phyloP scores from a whole-genome alignment of 1,140 invertebrate species.

The Neotoxoptera formosana region DNA sequence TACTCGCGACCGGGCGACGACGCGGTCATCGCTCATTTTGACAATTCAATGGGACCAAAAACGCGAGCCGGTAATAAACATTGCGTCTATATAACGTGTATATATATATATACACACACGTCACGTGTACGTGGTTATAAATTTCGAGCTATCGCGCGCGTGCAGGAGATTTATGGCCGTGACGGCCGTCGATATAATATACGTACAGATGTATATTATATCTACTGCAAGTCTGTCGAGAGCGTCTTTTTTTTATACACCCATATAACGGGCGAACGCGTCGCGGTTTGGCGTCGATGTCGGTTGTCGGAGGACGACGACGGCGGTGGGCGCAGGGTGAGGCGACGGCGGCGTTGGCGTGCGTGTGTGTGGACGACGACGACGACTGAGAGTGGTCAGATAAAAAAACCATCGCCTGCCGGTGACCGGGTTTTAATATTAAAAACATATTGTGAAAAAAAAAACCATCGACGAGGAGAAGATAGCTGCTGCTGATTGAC shows the following conservation, averaged over 20 bases:
- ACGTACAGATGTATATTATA: background rate
- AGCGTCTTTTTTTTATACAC: background rate
- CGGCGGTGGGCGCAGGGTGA: background rate
- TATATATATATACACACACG: background rate
- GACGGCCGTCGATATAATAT: background rate
- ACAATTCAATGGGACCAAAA: constrained; percentile 45
- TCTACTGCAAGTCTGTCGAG: background rate
- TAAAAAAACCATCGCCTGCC: background rate
- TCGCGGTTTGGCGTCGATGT: background rate
- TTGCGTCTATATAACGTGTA: background rate
- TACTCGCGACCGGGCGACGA: background rate
- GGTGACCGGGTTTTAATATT: background rate
- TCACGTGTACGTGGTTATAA: background rate
- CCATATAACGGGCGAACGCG: background rate
- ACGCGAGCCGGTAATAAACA: constrained; percentile 28
- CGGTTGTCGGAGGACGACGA: background rate
- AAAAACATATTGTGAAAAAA: background rate
- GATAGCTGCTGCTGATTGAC: constrained; percentile 25
- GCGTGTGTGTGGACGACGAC: background rate
- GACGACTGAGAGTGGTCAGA: background rate
- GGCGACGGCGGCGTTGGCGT: too few relatives aligned
- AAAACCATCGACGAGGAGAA: background rate
- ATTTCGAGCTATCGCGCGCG: background rate
- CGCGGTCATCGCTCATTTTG: constrained; percentile 25
- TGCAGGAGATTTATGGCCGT: background rate